Evolutionary conservation across 2,888 invertebrate genomes (phyloP).

Genomic region (Campoletis raptor): DNA sequence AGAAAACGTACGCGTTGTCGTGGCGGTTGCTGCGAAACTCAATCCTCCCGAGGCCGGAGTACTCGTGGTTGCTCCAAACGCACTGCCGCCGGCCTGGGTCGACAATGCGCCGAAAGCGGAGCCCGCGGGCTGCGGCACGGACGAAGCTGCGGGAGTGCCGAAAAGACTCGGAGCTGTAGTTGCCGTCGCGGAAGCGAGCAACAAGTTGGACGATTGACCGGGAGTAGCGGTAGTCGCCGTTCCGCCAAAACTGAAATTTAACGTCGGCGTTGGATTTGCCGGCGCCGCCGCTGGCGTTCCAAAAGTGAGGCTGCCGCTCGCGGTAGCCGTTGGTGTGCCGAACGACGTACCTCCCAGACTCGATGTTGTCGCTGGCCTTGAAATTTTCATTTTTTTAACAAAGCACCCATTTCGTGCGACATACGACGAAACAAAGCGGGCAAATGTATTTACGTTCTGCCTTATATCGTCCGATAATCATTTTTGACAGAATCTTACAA

Average conservation of each 20-base stretch:
- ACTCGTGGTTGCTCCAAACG: conserved; percentile 80
- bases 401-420: not conserved
- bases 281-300: conserved; percentile 76
- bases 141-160: conserved; percentile 72
- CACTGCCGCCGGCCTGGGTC: conserved; percentile 78
- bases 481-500: too few relatives aligned
- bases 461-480: too few relatives aligned
- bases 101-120: conserved; percentile 77
- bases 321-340: conserved; percentile 71
- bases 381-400: conserved; percentile 34
- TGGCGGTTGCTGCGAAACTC: conserved; percentile 76
- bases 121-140: conserved; percentile 74
- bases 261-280: conserved; percentile 65
- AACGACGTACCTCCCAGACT: conserved; percentile 75
- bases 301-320: conserved; percentile 79
- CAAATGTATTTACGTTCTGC: too few relatives aligned
- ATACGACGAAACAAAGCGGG: not conserved
- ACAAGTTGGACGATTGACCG: conserved; percentile 78
- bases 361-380: conserved; percentile 73
- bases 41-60: conserved; percentile 75
- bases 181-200: conserved; percentile 66
- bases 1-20: conserved; percentile 72
- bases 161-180: conserved; percentile 65
- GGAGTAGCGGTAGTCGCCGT: conserved; percentile 67
- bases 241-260: conserved; percentile 75